Evolutionary conservation across 2,888 invertebrate genomes (phyloP).

Genomic region (Lasioglossum morio): DNA sequence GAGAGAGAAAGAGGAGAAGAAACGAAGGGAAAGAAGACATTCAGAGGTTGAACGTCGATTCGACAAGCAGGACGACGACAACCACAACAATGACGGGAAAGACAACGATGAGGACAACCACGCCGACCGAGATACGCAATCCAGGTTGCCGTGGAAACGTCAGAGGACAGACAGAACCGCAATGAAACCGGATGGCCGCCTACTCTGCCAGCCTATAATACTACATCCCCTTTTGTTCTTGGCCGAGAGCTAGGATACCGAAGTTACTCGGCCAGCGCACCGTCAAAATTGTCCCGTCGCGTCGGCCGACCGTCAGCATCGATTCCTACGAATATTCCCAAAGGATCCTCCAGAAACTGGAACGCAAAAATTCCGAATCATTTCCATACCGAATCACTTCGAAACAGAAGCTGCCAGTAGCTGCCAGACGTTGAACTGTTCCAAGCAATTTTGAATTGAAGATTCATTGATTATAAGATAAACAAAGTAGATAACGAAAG

Average conservation of each 20-base stretch:
- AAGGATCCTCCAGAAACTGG: neutral
- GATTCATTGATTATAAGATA: too few species aligned
- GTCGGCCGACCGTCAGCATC: constrained; percentile 53
- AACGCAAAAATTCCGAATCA: neutral
- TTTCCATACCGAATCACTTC: neutral
- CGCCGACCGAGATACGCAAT: constrained; percentile 76
- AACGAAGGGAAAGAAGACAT: constrained; percentile 26
- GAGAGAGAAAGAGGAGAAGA: neutral
- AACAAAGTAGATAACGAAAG: too few species aligned
- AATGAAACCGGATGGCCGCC: constrained; percentile 84
- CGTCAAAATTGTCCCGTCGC: constrained; percentile 59
- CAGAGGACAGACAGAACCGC: constrained; percentile 85
- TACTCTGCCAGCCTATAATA: constrained; percentile 79
- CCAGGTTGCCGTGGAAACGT: constrained; percentile 84
- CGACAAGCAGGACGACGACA: constrained; percentile 34
- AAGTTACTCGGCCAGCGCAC: constrained; percentile 69
- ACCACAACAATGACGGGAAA: constrained; percentile 42
- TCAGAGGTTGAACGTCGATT: constrained; percentile 56
- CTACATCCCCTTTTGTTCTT: constrained; percentile 81
- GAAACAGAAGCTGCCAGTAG: neutral
- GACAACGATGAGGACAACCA: constrained; percentile 49
- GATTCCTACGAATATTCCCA: neutral
- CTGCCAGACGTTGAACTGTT: neutral
- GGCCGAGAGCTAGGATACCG: constrained; percentile 72
- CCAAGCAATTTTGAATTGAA: neutral